Evolutionary conservation across 2,113 vertebrate species (phyloP).

Genomic region (Anhinga anhinga): DNA sequence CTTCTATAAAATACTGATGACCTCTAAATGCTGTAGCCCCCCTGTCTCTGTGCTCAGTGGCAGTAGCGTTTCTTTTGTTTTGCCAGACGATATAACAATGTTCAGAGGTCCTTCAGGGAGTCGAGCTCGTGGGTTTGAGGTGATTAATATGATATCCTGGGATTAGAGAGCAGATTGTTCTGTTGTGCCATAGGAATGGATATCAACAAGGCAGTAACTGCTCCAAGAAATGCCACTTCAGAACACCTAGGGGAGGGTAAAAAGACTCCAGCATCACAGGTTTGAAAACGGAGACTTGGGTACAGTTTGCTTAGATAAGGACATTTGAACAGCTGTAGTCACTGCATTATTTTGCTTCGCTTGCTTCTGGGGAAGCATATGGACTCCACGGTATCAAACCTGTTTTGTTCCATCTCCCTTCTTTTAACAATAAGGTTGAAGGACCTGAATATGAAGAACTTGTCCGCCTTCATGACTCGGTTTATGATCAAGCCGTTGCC

Average conservation of each 20-base stretch:
- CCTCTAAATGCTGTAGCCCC: neutral
- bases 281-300: constrained; percentile 24
- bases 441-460: constrained; percentile 86
- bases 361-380: neutral
- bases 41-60: neutral
- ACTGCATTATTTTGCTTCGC: constrained; percentile 32
- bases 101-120: neutral
- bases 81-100: neutral
- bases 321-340: neutral
- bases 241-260: neutral
- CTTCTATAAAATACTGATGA: neutral
- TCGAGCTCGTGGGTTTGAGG: neutral
- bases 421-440: constrained; percentile 75
- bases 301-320: neutral
- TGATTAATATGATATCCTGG: neutral
- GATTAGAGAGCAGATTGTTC: neutral
- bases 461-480: constrained; percentile 81
- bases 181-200: neutral
- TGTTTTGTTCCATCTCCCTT: constrained; percentile 14
- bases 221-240: neutral
- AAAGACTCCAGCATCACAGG: constrained; percentile 12
- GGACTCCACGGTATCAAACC: neutral
- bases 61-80: neutral
- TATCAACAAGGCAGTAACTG: neutral
- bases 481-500: constrained; percentile 87